phyloP scores from a whole-genome alignment of 2,888 invertebrate species.

The Drosophila mayaguana region DNA sequence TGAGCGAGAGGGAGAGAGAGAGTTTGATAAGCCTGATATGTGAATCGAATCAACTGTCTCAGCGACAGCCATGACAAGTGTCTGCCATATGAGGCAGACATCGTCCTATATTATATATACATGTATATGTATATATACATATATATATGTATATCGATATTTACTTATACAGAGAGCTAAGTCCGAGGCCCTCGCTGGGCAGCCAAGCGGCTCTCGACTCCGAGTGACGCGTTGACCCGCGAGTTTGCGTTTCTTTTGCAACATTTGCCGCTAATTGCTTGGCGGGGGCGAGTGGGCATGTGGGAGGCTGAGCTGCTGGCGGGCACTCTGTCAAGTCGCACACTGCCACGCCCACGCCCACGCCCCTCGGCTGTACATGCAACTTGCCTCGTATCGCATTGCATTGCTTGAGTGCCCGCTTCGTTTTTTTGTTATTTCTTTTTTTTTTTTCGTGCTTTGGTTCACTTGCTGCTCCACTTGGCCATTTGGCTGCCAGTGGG shows the following conservation, averaged over 20 bases:
- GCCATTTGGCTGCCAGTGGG: not conserved
- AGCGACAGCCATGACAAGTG: not conserved
- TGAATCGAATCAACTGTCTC: slow-evolving; percentile 1
- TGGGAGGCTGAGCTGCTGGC: not conserved
- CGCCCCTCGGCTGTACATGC: not conserved
- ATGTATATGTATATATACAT: not conserved
- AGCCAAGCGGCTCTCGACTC: not conserved
- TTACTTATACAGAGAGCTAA: too few relatives aligned
- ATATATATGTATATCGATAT: too few relatives aligned
- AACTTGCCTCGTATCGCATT: slow-evolving; percentile 41
- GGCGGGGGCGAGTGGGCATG: not conserved
- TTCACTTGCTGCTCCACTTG: slow-evolving; percentile 66
- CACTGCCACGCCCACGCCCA: not conserved
- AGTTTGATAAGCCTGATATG: not conserved
- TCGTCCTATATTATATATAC: not conserved
- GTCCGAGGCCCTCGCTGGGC: slow-evolving; percentile 8
- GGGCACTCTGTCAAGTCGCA: slow-evolving; percentile 16
- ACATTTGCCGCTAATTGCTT: slow-evolving; percentile 72
- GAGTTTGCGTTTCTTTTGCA: slow-evolving; percentile 50
- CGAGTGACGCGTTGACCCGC: slow-evolving; percentile 12
- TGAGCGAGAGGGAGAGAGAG: too few relatives aligned
- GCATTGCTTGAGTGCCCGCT: slow-evolving; percentile 53
- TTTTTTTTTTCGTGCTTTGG: slow-evolving; percentile 43
- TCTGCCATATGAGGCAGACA: not conserved
- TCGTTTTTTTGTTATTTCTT: slow-evolving; percentile 22